These are phyloP conservation scores for Drosophila nasuta DNA, from an alignment of 1,140 invertebrate genomes.

Conservation along the genomic window DNA sequence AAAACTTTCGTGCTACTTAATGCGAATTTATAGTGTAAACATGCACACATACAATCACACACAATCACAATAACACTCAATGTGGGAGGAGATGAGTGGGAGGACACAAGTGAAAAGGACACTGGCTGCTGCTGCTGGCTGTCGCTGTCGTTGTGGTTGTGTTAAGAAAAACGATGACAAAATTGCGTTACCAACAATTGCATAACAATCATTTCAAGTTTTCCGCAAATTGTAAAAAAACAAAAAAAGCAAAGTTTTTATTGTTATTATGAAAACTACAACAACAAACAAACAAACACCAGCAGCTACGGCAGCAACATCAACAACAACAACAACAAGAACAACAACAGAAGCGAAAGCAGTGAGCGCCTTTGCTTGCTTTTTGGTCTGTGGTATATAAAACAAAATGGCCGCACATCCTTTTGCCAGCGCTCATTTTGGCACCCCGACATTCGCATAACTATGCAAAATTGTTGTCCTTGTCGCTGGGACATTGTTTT, in stretches of 20 bases:
- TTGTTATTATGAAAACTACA: slow-evolving; percentile 83
- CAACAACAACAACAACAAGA: slow-evolving; percentile 47
- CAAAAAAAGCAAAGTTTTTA: slow-evolving; percentile 66
- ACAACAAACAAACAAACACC: slow-evolving; percentile 25
- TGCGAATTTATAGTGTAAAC: slow-evolving; percentile 83
- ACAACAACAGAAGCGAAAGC: slow-evolving; percentile 1
- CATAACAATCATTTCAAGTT: slow-evolving; percentile 84
- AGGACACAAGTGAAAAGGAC: slow-evolving; percentile 32
- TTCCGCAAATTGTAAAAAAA: slow-evolving; percentile 81
- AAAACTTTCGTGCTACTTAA: slow-evolving; percentile 83
- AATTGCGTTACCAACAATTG: slow-evolving; percentile 84
- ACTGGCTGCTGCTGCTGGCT: slow-evolving; percentile 34
- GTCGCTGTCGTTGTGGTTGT: slow-evolving; percentile 17
- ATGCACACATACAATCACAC: slow-evolving; percentile 52
- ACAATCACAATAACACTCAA: slow-evolving; percentile 35
- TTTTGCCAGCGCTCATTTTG: slow-evolving; percentile 79
- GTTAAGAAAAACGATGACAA: slow-evolving; percentile 77
- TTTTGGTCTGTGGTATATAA: slow-evolving; percentile 60
- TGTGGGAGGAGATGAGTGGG: neutral
- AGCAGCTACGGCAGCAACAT: neutral
- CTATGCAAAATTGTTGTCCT: slow-evolving; percentile 80
- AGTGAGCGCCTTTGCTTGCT: slow-evolving; percentile 46
- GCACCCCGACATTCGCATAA: slow-evolving; percentile 78
- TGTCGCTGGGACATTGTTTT: slow-evolving; percentile 73
- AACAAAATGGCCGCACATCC: slow-evolving; percentile 81